These are phyloP conservation scores for Microcebus griseorufus DNA, from an alignment of 2,113 vertebrate species.

Conservation along the genomic window DNA sequence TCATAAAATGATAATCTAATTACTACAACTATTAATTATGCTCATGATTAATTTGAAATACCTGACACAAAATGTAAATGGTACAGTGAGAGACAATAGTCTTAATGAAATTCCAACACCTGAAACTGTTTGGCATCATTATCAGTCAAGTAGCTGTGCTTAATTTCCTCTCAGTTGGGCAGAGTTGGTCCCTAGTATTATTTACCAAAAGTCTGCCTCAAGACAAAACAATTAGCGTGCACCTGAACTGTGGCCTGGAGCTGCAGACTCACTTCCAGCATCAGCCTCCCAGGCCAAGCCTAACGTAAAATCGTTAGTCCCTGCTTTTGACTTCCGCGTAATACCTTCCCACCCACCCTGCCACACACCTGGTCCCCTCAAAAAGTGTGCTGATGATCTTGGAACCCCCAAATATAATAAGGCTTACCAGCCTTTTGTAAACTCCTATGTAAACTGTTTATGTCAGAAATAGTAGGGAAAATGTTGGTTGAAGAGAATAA, in stretches of 20 bases:
- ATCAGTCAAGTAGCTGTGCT: constrained; percentile 43
- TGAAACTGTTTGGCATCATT: constrained; percentile 58
- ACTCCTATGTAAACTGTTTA: neutral
- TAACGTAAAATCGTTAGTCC: neutral
- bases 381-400: neutral
- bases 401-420: neutral
- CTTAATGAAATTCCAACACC: constrained; percentile 72
- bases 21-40: constrained; percentile 71
- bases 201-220: constrained; percentile 22
- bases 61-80: constrained; percentile 58
- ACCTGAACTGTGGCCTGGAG: neutral
- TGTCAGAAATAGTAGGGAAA: neutral
- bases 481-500: neutral
- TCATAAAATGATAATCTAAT: constrained; percentile 67
- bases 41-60: constrained; percentile 70
- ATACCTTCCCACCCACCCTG: neutral
- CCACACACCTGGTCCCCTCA: neutral
- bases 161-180: constrained; percentile 37
- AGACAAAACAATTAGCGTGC: neutral
- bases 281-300: neutral
- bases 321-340: neutral
- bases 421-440: neutral
- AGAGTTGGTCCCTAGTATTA: neutral
- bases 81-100: constrained; percentile 20
- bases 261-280: neutral